Evolutionary conservation across 2,888 invertebrate species (phyloP), one percentile per base, ranked within the genome.

Genomic region (Oasisia sp.): DNA sequence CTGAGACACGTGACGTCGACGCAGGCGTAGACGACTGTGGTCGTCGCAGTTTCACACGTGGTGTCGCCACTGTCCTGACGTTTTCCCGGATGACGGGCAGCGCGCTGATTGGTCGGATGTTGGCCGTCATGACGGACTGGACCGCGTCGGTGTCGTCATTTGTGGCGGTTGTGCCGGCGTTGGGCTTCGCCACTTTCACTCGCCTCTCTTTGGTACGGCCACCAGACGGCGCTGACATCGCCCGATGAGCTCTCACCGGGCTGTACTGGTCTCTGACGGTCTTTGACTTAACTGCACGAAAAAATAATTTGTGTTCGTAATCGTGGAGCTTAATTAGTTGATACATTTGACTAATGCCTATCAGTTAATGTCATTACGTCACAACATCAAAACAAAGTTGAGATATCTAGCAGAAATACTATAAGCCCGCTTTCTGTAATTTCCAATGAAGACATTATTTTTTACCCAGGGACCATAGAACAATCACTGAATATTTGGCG

Each of bases 21-120:
- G 92, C 90, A 50, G 92, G 89, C 38, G 92, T 45, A 12, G 50
- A 90, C 50, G 92, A 32, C 89, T 32, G 44, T 32, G 89, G 89
- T 74, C 74, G 74, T 32, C 32, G 89, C 19, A 19, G 32, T 58
- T 74, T 74, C 4, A 7, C 7, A 1, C 90, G 32, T 44, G 90
- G 32, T 32, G 32, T n/a, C 44, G 32, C n/a, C 90, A n/a, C 90
- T 90, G 32, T 32, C 12, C 19, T 27, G 27, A 74, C 74, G 74
- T 74, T 7, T 74, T 74, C 74, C 74, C 74, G 74, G 74, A 74
- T 74, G 74, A 27, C 74, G 0, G 74, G 74, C 74, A 74, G 74
- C 74, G 74, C 74, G 74, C 74, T 74, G 74, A 5, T 74, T 74
- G 74, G 74, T 19, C 74, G 19, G 7, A 1, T 74, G 74, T 74